Conservation (phyloP, 2,888 invertebrate species). For the Noctua comes region DNA sequence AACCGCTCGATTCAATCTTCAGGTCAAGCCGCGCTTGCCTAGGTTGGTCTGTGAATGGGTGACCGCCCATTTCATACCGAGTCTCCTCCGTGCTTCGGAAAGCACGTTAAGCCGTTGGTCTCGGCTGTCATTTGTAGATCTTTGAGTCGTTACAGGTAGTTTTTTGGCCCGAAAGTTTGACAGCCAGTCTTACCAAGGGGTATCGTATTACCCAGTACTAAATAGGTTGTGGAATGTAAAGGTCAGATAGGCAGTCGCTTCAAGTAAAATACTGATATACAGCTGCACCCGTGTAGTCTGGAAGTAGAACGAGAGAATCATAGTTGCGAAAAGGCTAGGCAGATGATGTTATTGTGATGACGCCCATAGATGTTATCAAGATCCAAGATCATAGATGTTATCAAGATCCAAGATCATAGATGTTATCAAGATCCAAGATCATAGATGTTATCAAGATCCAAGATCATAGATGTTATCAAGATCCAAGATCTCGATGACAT, state of each 20-base stretch:
- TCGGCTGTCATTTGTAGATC: no score
- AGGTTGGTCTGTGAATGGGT: neutral
- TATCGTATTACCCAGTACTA: no score
- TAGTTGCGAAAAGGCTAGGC: neutral
- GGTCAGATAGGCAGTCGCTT: no score
- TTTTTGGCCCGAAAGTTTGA: no score
- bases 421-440: neutral
- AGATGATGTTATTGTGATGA: neutral
- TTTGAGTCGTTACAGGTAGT: no score
- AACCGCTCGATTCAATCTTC: neutral
- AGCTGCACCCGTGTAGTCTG: neutral
- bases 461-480: neutral
- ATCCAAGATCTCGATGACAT: neutral
- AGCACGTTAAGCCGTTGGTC: no score
- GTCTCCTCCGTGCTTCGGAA: no score
- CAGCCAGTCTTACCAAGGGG: no score
- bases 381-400: neutral
- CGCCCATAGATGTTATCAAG: neutral
- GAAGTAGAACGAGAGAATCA: no score
- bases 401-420: neutral
- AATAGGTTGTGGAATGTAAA: no score
- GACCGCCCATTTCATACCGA: no score
- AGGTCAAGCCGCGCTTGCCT: neutral
- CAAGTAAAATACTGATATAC: neutral
- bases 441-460: neutral